phyloP scores from a whole-genome alignment of 2,113 vertebrate species.

The Dissostichus mawsoni region DNA sequence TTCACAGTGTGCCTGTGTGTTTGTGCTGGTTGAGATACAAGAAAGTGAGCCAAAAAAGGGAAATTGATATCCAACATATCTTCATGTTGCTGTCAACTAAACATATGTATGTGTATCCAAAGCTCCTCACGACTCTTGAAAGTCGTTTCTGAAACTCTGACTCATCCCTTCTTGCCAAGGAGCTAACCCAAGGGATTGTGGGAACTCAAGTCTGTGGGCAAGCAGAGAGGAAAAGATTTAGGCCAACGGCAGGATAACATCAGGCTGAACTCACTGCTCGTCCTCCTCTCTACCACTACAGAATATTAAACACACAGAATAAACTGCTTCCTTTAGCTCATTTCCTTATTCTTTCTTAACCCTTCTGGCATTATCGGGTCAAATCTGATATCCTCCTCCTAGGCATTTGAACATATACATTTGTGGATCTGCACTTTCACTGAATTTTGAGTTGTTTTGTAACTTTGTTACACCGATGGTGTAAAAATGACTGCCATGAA shows the following conservation, averaged over 20 bases:
- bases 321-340: background rate
- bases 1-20: background rate
- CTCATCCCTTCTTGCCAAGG: slow-evolving; percentile 57
- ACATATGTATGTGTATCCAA: background rate
- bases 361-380: no score
- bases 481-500: no score
- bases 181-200: slow-evolving; percentile 58
- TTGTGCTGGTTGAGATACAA: background rate
- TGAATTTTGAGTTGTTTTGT: no score
- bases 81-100: background rate
- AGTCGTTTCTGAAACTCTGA: slow-evolving; percentile 61
- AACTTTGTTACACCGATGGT: no score
- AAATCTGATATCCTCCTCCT: no score
- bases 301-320: background rate
- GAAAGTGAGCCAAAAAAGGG: background rate
- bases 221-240: slow-evolving; percentile 46
- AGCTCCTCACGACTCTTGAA: slow-evolving; percentile 45
- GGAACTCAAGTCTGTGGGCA: slow-evolving; percentile 65
- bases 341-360: background rate
- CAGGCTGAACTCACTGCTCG: background rate
- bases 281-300: background rate
- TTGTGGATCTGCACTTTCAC: no score
- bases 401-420: no score
- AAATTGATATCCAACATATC: background rate
- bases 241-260: slow-evolving; percentile 44